Conservation (phyloP, 2,888 invertebrate genomes). For the Orchestes rusci region DNA sequence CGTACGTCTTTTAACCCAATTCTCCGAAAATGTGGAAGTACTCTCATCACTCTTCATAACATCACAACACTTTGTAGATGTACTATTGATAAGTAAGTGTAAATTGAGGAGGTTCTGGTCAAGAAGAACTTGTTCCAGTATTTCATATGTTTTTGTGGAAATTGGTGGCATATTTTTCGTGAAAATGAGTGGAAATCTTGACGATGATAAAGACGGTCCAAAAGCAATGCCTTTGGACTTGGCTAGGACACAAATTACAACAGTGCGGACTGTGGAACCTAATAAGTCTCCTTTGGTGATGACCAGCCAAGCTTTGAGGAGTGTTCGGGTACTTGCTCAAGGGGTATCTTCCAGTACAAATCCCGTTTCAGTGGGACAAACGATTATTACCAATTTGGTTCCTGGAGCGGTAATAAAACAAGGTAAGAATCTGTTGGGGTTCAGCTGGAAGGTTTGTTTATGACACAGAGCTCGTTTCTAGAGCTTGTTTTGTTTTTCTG, state of each 20-base stretch:
- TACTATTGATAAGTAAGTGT: background rate
- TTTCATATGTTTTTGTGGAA: constrained; percentile 4
- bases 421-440: too few species aligned
- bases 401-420: constrained; percentile 50
- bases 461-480: too few species aligned
- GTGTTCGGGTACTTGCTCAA: constrained; percentile 41
- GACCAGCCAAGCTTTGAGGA: constrained; percentile 40
- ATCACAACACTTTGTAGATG: background rate
- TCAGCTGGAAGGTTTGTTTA: background rate
- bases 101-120: background rate
- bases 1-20: too few species aligned
- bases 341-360: constrained; percentile 36
- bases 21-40: too few species aligned
- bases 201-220: constrained; percentile 51
- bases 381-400: constrained; percentile 44
- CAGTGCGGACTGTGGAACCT: constrained; percentile 45
- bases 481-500: too few species aligned
- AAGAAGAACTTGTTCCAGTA: background rate
- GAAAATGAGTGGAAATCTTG: constrained; percentile 42
- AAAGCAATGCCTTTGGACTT: constrained; percentile 51
- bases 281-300: constrained; percentile 39
- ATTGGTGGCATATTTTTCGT: background rate
- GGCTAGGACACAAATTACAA: constrained; percentile 48
- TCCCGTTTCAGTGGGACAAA: constrained; percentile 34
- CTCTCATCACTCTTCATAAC: too few species aligned